Base-by-base conservation (phyloP, 2,888 invertebrate species). In the Cataglyphis rosenhaueri region DNA sequence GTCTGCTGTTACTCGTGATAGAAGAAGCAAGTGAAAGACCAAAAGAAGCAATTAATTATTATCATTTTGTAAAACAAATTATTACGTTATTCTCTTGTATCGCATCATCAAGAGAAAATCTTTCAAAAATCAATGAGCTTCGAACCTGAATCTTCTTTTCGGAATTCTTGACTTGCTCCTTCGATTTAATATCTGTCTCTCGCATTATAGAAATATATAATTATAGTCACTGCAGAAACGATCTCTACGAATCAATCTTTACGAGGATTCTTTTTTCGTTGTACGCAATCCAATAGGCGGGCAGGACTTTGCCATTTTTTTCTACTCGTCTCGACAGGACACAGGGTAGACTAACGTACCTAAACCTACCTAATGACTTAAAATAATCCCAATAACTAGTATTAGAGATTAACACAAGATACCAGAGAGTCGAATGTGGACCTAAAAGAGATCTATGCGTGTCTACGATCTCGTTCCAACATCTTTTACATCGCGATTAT, bases 221-320 rank as follows among this genome's bases (percentile, higher is more conserved):
- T 35, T 68, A 68, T 78, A 86, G 59, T 86, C 85, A 90, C 85
- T 90, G 85, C 84, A 85, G 82, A 84, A 52, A 86, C 78, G 84
- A 89, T 76, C 83, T 86, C 89, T 91, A 90, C 88, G 79, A 85
- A 59, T 86, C 74, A 87, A 85, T 82, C 52, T 78, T 90, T 91
- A 92, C 90, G 89, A 91, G 91, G 90, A 91, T 75, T 18, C 66
- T 61, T 44, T 83, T 89, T 83, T 91, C 90, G 87, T 90, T 82
- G 86, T 87, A 92, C 87, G 88, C 90, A 92, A 93, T 92, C 90
- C 91, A 92, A 92, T 90, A 91, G 92, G 92, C 92, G 92, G 89
- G 91, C 91, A 87, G 89, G 86, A 91, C 87, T 88, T 84, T 89
- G 84, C 88, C 83, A 88, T 89, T 83, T 48, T 90, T 92, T 90